phyloP scores from a whole-genome alignment of 2,113 vertebrate species.

The Burhinus oedicnemus region DNA sequence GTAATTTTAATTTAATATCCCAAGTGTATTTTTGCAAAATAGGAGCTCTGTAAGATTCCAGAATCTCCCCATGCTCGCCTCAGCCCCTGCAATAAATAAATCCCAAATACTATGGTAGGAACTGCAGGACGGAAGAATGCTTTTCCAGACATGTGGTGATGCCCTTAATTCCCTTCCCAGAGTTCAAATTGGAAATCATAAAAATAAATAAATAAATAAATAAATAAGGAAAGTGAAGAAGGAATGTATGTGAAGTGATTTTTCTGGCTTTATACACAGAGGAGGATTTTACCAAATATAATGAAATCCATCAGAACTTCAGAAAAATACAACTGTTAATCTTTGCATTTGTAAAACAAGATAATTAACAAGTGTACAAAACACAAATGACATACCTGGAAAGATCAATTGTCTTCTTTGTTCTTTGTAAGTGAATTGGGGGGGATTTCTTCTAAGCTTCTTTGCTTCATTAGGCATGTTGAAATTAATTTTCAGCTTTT shows the following conservation, averaged over 20 bases:
- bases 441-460: background rate
- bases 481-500: conserved; percentile 28
- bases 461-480: conserved; percentile 3
- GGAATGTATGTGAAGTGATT: background rate
- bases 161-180: background rate
- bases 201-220: background rate
- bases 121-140: background rate
- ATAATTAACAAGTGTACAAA: background rate
- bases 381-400: background rate
- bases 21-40: background rate
- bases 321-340: background rate
- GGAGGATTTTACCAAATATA: background rate
- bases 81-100: background rate
- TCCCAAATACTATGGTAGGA: background rate
- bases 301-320: background rate
- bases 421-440: background rate
- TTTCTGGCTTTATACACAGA: background rate
- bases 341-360: background rate
- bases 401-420: conserved; percentile 10
- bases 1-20: background rate
- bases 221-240: background rate
- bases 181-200: background rate
- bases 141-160: background rate
- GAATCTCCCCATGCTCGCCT: background rate
- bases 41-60: background rate